Percentiles rank a stretch among this genome's conserved stretches.
Conservation (phyloP, 2,797 vertebrate species). For the Hipposideros larvatus region DNA sequence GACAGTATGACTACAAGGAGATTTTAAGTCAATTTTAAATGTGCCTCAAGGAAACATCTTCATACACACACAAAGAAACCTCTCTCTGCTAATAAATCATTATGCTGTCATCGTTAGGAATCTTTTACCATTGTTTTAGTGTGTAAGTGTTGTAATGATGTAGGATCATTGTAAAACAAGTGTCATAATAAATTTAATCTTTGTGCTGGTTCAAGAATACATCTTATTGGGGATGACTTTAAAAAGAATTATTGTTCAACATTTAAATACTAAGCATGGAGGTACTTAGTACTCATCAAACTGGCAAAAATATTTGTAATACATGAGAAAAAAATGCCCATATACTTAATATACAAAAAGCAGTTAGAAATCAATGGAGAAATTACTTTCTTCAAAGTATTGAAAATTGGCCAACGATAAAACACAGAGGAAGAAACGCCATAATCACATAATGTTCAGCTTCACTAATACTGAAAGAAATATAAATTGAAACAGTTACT, state of each 20-base stretch:
- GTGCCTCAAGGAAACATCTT: conserved; percentile 7
- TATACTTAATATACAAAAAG: not conserved
- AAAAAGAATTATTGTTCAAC: conserved; percentile 9
- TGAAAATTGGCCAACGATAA: conserved; percentile 2
- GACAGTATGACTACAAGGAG: not conserved
- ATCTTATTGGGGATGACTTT: conserved; percentile 18
- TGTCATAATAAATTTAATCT: conserved; percentile 3
- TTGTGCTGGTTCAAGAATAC: not conserved
- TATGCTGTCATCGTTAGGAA: not conserved
- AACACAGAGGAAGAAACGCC: not conserved
- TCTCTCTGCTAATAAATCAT: not conserved
- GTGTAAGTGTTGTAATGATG: not conserved
- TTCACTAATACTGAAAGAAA: conserved; percentile 6
- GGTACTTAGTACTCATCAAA: not conserved
- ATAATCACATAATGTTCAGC: not conserved
- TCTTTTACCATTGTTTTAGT: not conserved
- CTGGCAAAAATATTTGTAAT: conserved; percentile 11
- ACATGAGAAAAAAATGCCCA: not conserved
- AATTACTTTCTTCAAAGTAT: not conserved
- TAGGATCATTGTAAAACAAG: not conserved
- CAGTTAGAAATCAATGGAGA: not conserved
- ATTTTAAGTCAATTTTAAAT: conserved; percentile 48
- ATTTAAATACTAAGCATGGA: not conserved
- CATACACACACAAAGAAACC: not conserved
- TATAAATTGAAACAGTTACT: not conserved